phyloP scores from a whole-genome alignment of 2,888 invertebrate species.

The Nemoura dubitans region DNA sequence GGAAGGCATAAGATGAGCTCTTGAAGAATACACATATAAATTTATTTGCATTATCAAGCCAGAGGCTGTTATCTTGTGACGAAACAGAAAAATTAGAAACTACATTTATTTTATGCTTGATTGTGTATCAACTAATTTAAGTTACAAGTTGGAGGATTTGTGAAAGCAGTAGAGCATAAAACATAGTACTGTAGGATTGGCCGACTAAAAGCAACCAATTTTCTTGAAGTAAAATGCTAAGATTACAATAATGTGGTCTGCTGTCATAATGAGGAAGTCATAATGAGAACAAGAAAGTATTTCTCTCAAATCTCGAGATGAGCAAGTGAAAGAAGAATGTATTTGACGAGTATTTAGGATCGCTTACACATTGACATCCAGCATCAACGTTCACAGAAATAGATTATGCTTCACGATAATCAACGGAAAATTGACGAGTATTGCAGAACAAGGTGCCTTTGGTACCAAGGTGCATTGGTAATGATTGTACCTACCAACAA shows the following conservation, averaged over 20 bases:
- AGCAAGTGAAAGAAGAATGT: neutral
- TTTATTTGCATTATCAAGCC: neutral
- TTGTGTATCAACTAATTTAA: too few species aligned
- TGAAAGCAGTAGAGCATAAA: neutral
- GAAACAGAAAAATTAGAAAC: too few species aligned
- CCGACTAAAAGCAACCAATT: neutral
- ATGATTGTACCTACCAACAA: neutral
- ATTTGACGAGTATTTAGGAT: conserved; percentile 16
- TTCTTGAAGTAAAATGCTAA: neutral
- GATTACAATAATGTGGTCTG: neutral
- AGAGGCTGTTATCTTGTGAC: neutral
- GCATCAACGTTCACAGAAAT: conserved; percentile 21
- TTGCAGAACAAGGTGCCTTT: neutral
- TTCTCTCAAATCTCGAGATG: neutral
- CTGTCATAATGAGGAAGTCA: neutral
- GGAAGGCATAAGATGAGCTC: neutral
- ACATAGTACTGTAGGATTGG: neutral
- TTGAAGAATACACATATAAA: neutral
- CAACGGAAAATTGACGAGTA: conserved; percentile 20
- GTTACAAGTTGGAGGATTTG: too few species aligned
- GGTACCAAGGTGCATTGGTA: neutral
- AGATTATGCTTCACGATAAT: neutral
- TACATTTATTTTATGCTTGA: too few species aligned
- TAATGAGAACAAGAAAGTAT: neutral
- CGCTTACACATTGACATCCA: neutral